Percentiles rank a stretch among this genome's conserved stretches.
Conservation (phyloP, 2,797 vertebrate genomes). For the Sebastes wilsoni region DNA sequence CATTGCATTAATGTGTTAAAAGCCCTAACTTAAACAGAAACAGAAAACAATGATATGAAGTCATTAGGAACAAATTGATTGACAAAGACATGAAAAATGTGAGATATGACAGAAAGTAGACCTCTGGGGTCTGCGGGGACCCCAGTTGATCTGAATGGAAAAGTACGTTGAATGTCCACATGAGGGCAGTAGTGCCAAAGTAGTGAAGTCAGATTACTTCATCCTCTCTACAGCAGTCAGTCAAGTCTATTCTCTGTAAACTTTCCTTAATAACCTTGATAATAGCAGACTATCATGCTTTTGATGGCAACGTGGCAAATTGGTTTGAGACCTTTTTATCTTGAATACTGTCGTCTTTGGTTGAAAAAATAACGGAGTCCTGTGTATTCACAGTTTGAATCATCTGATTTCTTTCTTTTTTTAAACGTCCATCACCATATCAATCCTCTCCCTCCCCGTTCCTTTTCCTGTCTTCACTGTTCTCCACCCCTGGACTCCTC, state of each 20-base stretch:
- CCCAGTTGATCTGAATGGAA: background rate
- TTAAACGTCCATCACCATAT: conserved; percentile 19
- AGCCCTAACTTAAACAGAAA: too few relatives aligned
- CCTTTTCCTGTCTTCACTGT: conserved; percentile 5
- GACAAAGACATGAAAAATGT: too few relatives aligned
- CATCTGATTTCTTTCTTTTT: background rate
- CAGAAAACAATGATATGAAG: too few relatives aligned
- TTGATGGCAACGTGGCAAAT: background rate
- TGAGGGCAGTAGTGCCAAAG: conserved; percentile 74
- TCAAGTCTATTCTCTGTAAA: background rate
- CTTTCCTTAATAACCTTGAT: too few relatives aligned
- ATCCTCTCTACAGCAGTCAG: background rate
- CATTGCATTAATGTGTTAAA: too few relatives aligned
- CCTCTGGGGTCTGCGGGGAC: background rate
- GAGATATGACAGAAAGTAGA: too few relatives aligned
- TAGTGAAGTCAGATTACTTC: background rate
- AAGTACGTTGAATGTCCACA: conserved; percentile 54
- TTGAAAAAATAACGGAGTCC: background rate
- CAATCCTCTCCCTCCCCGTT: conserved; percentile 1
- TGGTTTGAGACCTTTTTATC: background rate
- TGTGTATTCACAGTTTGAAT: background rate
- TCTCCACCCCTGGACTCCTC: conserved; percentile 25
- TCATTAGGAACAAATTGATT: too few relatives aligned
- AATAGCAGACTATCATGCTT: background rate
- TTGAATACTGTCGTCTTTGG: background rate